Base-by-base conservation (phyloP, 2,888 invertebrate species). In the Helleia helle region DNA sequence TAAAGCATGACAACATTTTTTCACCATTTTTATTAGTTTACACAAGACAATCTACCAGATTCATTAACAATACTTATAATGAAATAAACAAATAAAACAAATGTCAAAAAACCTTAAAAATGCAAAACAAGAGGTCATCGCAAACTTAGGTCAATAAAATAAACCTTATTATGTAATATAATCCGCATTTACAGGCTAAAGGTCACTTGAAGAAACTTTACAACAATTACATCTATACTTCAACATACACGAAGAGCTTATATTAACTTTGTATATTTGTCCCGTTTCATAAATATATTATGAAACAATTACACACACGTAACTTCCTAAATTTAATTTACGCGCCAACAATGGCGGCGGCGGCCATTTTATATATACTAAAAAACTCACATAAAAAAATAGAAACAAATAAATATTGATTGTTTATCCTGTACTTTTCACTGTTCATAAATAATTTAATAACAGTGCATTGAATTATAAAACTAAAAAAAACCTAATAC, bases 21-120 rank as follows among this genome's bases (percentile, higher is more conserved):
- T 25, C n/a, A n/a, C n/a, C n/a, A 25, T 36, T 36, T 71, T 74
- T 69, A 48, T 48, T 69, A 59, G 50, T 68, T 66, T 71, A 69
- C 68, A 75, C 68, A 67, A 63, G 69, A 71, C 65, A 64, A 58
- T 55, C 53, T 54, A 66, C 59, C 59, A 60, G 44, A 45, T 42
- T 50, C 44, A 46, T 50, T 48, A 57, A 56, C 59, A 57, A 61
- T 55, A 62, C 54, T 27, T 27, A 27, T 58, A 48, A 56, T 58
- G 59, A 66, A 64, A 64, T 39, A 65, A 64, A 65, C 57, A 51
- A 56, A 60, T 62, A 58, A 64, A 29, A 41, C 30, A 41, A 27
- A 42, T 28, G 26, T 29, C 39, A 36, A 44, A 44, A 31, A 17
- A 34, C 22, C 22, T 34, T 34, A 9, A 13, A 34, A 29, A 39